Base-by-base conservation (phyloP, 2,113 vertebrate genomes). In the Rhinoptilus africanus region DNA sequence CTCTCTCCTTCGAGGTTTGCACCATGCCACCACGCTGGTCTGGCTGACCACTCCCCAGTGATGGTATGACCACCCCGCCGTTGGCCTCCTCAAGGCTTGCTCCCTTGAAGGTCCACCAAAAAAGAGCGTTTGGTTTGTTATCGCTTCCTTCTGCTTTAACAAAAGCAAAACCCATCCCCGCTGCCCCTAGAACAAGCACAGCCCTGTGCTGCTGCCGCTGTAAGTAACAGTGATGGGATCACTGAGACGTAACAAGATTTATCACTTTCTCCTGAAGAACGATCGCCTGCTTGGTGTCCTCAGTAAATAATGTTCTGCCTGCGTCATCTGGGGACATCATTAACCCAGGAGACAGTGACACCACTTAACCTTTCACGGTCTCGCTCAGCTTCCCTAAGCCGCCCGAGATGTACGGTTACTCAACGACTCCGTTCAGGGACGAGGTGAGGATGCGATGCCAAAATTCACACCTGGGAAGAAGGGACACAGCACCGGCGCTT, bases 161-260 rank as follows among this genome's bases (percentile, higher is more conserved):
- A 10, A 39, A 60, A 89, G 68, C 63, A 35, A 64, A 79, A 51
- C 9, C 30, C 68, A 35, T 43, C 32, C 53, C 14, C 20, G 1
- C 18, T 23, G 45, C 4, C 77, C 45, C 85, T 56, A 66, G 60
- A 80, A 79, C 67, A 80, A 77, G 69, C 76, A 59, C 39, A 81
- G 78, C 83, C 92, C 43, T 6, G 27, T 1, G 5, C 69, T 37
- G 89, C 78, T 75, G 88, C 45, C 0, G 21, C 84, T 32, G 72
- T 67, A 64, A 96, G 94, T 62, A 96, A n/a, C 91, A 69, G 75
- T 51, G 95, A 95, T 96, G 96, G 96, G 86, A 94, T 97, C 64
- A 59, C 97, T 96, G 94, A 95, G 94, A 96, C 37, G 82, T 78
- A 59, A 89, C 94, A 95, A 97, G 97, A 97, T 97, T 97, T 94